phyloP scores from a whole-genome alignment of 2,888 invertebrate genomes.

The Euclidia mi region DNA sequence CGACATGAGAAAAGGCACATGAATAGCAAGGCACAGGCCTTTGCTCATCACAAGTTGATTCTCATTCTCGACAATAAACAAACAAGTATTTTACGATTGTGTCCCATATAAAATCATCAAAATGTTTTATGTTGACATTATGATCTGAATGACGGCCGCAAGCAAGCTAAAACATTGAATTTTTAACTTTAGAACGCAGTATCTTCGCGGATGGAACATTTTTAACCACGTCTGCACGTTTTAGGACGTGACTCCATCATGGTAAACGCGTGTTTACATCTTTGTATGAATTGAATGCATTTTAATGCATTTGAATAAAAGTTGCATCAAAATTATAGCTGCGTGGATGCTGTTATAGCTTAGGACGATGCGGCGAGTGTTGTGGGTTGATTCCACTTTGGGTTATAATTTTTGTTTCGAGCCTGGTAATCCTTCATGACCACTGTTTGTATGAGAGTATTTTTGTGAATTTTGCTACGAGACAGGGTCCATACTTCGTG shows the following conservation, averaged over 20 bases:
- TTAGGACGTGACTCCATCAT: constrained; percentile 70
- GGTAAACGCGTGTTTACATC: constrained; percentile 56
- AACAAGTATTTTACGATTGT: constrained; percentile 36
- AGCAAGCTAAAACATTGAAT: constrained; percentile 70
- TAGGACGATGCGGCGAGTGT: too few relatives aligned
- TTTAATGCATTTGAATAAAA: neutral
- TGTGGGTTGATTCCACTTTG: too few relatives aligned
- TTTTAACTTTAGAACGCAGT: constrained; percentile 70
- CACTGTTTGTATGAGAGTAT: too few relatives aligned
- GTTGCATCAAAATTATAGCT: neutral
- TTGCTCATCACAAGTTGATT: too few relatives aligned
- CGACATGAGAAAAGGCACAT: too few relatives aligned
- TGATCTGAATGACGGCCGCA: constrained; percentile 53
- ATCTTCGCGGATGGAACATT: constrained; percentile 68
- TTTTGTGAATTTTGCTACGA: too few relatives aligned
- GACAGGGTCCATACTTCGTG: too few relatives aligned
- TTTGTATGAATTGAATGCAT: constrained; percentile 20
- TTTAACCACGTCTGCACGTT: constrained; percentile 72
- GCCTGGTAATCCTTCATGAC: too few relatives aligned
- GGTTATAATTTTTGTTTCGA: too few relatives aligned
- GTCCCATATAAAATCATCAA: constrained; percentile 31
- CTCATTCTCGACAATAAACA: constrained; percentile 15
- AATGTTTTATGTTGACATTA: constrained; percentile 55
- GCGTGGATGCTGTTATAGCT: too few relatives aligned
- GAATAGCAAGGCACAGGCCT: too few relatives aligned